phyloP scores from a whole-genome alignment of 2,888 invertebrate genomes.

The Strigamia crassipes region DNA sequence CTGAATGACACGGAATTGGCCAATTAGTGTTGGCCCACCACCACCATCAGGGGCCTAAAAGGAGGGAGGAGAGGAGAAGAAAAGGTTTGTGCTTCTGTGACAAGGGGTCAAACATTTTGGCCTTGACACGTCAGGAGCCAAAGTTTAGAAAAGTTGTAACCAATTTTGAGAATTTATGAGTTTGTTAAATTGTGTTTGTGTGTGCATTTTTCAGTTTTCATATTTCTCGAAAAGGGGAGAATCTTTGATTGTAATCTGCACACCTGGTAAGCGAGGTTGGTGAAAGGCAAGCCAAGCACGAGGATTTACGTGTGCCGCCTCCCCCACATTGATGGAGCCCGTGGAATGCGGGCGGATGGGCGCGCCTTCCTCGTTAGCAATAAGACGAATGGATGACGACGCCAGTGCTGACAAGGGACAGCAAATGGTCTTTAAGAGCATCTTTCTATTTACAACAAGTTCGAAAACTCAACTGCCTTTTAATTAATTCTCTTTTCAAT shows the following conservation, averaged over 20 bases:
- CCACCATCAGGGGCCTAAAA: constrained; percentile 17
- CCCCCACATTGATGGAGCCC: constrained; percentile 15
- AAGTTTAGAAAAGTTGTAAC: not conserved
- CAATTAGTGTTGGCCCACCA: constrained; percentile 30
- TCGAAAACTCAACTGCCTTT: not conserved
- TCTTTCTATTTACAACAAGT: not conserved
- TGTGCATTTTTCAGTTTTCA: not conserved
- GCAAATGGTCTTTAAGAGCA: constrained; percentile 17
- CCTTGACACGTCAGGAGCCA: not conserved
- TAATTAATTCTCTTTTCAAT: constrained; percentile 26
- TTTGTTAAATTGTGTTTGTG: not conserved
- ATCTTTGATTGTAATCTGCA: not conserved
- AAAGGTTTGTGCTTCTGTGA: constrained; percentile 1
- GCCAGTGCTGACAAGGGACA: constrained; percentile 26
- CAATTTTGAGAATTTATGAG: not conserved
- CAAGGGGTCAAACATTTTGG: not conserved
- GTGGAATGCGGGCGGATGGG: constrained; percentile 23
- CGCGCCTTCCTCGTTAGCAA: constrained; percentile 23
- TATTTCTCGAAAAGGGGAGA: not conserved
- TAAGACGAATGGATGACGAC: constrained; percentile 12
- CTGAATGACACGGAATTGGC: constrained; percentile 30
- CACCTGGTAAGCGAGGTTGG: constrained; percentile 27
- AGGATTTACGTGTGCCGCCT: constrained; percentile 30
- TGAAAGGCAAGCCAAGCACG: constrained; percentile 30
- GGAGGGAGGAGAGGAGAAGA: not conserved